Base-by-base conservation (phyloP, 2,113 vertebrate genomes). In the Galemys pyrenaicus region DNA sequence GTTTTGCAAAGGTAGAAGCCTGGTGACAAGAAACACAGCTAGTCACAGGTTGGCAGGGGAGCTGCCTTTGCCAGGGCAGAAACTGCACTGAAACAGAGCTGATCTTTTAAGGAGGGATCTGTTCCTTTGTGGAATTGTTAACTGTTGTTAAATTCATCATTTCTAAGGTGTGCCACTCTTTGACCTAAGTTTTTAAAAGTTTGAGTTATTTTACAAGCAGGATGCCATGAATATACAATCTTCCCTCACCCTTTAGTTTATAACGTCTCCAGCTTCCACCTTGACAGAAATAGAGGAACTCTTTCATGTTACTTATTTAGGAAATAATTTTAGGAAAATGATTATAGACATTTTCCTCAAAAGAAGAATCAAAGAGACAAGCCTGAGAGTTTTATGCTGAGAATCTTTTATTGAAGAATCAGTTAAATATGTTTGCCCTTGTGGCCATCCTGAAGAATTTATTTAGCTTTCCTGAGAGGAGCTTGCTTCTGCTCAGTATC, bases 391-490 rank as follows among this genome's bases (percentile, higher is more conserved):
- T 70, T 89, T 54, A 15, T 95, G 56, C 54, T 73, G 20, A 73
- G 30, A 94, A n/a, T 89, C 9, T 39, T 95, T 96, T 95, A 94
- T 95, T 94, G 62, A 89, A 71, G 85, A 87, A 67, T 65, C 20
- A 82, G n/a, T 32, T 62, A 44, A 22, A 60, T 20, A 35, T 77
- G 20, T 44, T 70, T 87, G 44, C 11, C 62, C 22, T 24, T 8
- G 58, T 6, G 75, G 28, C 24, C 41, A 46, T 88, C 24, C 32
- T 10, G 12, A n/a, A 82, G 17, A 51, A 81, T 60, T 4, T 17
- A 35, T 13, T 77, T 83, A n/a, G n/a, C 24, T 65, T 62, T 10
- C 56, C 19, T 5, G 28, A 71, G 78, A 32, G 37, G n/a, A 20
- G 17, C 5, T 28, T 32, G 22, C 28, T 70, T 28, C 11, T 30